Conservation (phyloP, 1,140 invertebrate species). For the Macrocentrus cingulum region DNA sequence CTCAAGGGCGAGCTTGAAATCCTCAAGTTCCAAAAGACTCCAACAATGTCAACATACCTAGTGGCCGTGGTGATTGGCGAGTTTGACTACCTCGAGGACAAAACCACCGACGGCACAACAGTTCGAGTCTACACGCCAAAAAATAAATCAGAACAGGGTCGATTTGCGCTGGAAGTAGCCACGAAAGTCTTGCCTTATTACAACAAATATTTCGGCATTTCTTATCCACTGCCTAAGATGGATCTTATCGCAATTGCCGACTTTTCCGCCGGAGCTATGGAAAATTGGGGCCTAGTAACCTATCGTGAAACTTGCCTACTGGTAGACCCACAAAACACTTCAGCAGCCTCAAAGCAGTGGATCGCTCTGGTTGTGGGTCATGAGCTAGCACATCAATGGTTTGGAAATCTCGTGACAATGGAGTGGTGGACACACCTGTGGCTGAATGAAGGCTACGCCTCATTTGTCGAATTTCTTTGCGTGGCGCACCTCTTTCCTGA, state of each 20-base stretch:
- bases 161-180: constrained; percentile 86
- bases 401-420: constrained; percentile 90
- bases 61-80: constrained; percentile 92
- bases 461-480: constrained; percentile 86
- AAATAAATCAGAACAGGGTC: constrained; percentile 88
- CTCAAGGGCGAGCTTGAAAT: constrained; percentile 59
- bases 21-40: constrained; percentile 81
- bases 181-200: constrained; percentile 88
- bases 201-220: constrained; percentile 91
- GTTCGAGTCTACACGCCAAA: constrained; percentile 91
- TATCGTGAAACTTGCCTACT: constrained; percentile 82
- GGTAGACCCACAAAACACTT: constrained; percentile 83
- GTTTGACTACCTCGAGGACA: constrained; percentile 89
- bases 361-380: constrained; percentile 87
- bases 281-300: constrained; percentile 91
- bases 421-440: constrained; percentile 85
- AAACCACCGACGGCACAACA: constrained; percentile 76
- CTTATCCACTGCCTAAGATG: constrained; percentile 94
- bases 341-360: constrained; percentile 79
- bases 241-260: constrained; percentile 95
- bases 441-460: constrained; percentile 93
- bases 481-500: constrained; percentile 86
- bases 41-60: constrained; percentile 96
- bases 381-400: constrained; percentile 89
- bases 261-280: constrained; percentile 92